Conservation (phyloP, 2,888 invertebrate genomes). For the Apodemia mormo region DNA sequence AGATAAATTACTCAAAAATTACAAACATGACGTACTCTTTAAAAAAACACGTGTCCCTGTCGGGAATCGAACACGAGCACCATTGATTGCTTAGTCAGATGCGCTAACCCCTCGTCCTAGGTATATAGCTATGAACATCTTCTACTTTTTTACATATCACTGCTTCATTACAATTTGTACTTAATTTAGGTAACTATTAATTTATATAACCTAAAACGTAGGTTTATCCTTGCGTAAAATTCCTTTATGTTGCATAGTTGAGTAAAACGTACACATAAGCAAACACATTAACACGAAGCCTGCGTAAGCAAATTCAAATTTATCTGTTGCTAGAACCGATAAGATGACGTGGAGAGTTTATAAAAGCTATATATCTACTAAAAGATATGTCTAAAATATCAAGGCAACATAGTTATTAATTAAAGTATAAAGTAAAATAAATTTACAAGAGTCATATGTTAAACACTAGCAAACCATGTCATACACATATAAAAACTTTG, state of each 20-base stretch:
- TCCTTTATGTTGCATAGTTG: not conserved
- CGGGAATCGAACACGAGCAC: too few relatives aligned
- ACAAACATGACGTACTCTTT: too few relatives aligned
- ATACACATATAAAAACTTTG: not conserved
- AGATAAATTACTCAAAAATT: too few relatives aligned
- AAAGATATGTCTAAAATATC: not conserved
- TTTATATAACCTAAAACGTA: not conserved
- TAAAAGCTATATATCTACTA: not conserved
- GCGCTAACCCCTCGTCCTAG: too few relatives aligned
- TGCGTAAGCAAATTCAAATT: not conserved
- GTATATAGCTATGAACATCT: too few relatives aligned
- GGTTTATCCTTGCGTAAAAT: not conserved
- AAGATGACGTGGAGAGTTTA: not conserved
- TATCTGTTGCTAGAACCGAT: not conserved
- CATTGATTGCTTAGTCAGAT: too few relatives aligned
- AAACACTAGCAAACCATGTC: not conserved
- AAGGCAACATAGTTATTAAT: not conserved
- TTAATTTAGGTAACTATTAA: not conserved
- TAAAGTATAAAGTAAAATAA: not conserved
- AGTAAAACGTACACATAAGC: not conserved
- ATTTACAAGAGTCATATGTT: not conserved
- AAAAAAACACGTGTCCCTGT: too few relatives aligned
- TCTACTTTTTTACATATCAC: too few relatives aligned
- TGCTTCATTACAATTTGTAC: too few relatives aligned
- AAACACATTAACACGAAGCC: not conserved